These are phyloP conservation scores for Bradypodion ventrale DNA, from an alignment of 2,797 vertebrate genomes.

Conservation along the genomic window DNA sequence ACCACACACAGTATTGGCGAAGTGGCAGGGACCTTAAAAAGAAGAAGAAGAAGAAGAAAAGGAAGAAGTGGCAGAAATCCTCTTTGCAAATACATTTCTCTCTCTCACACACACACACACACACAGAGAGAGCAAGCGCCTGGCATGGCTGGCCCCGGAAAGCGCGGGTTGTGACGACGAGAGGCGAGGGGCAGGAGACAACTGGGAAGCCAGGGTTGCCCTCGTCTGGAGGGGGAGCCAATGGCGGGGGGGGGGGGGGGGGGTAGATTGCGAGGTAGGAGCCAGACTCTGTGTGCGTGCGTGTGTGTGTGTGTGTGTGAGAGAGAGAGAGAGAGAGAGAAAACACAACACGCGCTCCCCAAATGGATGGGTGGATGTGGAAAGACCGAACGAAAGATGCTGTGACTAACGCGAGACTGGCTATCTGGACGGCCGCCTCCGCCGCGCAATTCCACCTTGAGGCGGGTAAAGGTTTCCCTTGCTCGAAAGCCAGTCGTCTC, in stretches of 20 bases:
- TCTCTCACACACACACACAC: too few species aligned
- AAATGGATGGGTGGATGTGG: too few species aligned
- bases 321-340: not conserved
- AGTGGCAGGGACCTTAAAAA: not conserved
- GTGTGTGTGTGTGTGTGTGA: not conserved
- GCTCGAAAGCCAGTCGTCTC: too few species aligned
- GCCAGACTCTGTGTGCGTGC: too few species aligned
- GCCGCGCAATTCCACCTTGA: not conserved
- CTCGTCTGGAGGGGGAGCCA: not conserved
- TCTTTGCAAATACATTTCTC: not conserved
- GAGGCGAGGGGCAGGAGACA: not conserved
- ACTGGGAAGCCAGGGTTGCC: not conserved
- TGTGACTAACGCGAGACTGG: not conserved
- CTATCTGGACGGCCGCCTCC: not conserved
- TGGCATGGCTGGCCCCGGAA: not conserved
- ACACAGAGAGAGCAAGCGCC: too few species aligned
- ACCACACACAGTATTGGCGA: not conserved
- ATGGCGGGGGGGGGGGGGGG: not conserved
- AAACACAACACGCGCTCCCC: too few species aligned
- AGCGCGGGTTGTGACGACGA: not conserved
- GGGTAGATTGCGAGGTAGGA: not conserved
- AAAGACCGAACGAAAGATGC: constrained; percentile 12
- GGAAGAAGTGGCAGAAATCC: not conserved
- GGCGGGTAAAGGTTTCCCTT: too few species aligned
- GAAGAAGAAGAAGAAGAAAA: too few species aligned